Conservation (phyloP, 2,113 vertebrate genomes). For the Notothenia coriiceps region DNA sequence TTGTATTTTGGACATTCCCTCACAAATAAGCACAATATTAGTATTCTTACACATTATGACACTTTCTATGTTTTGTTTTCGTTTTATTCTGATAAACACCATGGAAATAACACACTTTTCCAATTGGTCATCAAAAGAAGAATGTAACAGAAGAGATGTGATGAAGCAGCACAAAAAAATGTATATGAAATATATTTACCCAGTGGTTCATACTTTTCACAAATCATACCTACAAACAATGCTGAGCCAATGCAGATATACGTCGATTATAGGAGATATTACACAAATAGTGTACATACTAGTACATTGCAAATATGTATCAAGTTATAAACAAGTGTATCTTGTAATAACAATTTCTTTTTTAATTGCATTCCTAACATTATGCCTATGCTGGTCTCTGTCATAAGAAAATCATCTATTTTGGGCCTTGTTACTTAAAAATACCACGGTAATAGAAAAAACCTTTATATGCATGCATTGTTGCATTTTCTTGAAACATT, state of each 20-base stretch:
- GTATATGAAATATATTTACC: not conserved
- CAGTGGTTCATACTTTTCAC: not conserved
- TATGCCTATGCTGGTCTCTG: no score
- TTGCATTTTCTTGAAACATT: not conserved
- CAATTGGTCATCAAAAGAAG: no score
- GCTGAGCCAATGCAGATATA: not conserved
- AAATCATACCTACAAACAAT: not conserved
- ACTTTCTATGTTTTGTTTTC: not conserved
- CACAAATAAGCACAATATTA: not conserved
- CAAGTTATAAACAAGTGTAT: no score
- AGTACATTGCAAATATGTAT: no score
- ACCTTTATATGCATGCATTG: not conserved
- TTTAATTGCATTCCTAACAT: no score
- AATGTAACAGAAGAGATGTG: not conserved
- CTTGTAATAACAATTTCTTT: no score
- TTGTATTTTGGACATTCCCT: not conserved
- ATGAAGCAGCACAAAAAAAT: not conserved
- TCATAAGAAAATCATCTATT: no score
- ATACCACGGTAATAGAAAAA: not conserved
- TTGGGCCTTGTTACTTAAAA: no score
- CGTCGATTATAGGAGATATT: not conserved
- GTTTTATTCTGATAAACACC: not conserved
- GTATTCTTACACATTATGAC: no score
- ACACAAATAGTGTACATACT: not conserved
- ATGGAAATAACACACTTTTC: not conserved